phyloP scores from a whole-genome alignment of 2,888 invertebrate genomes.

The Alloplasta piceator region DNA sequence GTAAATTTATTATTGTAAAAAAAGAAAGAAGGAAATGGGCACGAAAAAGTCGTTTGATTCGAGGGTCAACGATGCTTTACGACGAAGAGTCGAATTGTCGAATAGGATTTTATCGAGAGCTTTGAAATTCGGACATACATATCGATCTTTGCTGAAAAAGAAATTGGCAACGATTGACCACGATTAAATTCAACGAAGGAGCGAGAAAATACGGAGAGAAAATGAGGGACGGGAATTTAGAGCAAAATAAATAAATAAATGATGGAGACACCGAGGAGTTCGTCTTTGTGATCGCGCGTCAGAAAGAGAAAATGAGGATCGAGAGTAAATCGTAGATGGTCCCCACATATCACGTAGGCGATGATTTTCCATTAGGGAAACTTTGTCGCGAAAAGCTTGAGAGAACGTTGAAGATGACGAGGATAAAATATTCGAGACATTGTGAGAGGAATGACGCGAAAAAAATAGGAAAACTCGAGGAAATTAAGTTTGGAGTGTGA shows the following conservation, averaged over 20 bases:
- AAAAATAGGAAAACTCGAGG: constrained; percentile 11
- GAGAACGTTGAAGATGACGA: constrained; percentile 31
- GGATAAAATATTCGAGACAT: constrained; percentile 59
- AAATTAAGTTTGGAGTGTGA: constrained; percentile 5
- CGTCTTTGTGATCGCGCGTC: constrained; percentile 40
- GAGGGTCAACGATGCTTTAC: constrained; percentile 28
- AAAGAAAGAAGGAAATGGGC: constrained; percentile 7
- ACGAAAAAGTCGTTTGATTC: constrained; percentile 50
- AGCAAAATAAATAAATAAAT: constrained; percentile 14
- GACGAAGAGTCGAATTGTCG: constrained; percentile 58
- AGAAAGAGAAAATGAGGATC: constrained; percentile 22
- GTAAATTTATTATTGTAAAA: constrained; percentile 15
- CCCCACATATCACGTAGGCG: constrained; percentile 77
- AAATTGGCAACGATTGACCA: constrained; percentile 59
- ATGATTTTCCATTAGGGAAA: constrained; percentile 58
- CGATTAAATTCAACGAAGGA: constrained; percentile 30
- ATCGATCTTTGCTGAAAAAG: constrained; percentile 55
- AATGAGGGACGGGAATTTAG: neutral
- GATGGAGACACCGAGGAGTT: constrained; percentile 54
- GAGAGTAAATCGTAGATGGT: constrained; percentile 70
- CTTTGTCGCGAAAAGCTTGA: constrained; percentile 43
- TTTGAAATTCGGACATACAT: constrained; percentile 57
- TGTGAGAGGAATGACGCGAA: constrained; percentile 7
- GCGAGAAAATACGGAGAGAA: constrained; percentile 12
- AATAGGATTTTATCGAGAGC: constrained; percentile 47